Base-by-base conservation (phyloP, 2,113 vertebrate genomes). In the Halichoerus grypus region DNA sequence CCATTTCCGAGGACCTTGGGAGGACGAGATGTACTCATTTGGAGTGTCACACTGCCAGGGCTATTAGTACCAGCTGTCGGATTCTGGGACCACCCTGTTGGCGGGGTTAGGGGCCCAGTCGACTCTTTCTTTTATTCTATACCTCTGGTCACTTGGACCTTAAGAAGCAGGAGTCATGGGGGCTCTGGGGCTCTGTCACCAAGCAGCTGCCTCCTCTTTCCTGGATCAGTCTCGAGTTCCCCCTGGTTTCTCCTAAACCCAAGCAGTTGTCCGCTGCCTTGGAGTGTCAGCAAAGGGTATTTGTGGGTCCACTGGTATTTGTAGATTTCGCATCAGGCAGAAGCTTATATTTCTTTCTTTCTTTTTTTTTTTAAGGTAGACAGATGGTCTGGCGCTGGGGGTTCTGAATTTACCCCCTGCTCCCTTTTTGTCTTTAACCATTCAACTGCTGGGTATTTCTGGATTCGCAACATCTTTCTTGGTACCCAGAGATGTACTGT, bases 201-300 rank as follows among this genome's bases (percentile, higher is more conserved):
- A 93, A 91, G 87, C 98, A 98, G 97, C 96, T 98, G 95, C 92
- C 67, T 94, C 42, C 71, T 95, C 93, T 96, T 97, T 96, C 95
- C 36, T 82, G 96, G 95, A 97, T 98, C 92, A 95, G 90, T 96
- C 51, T 97, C 95, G 74, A 96, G 39, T 97, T 97, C 61, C 88
- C 85, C 51, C 65, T 4, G 36, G 42, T 87, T 98, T 97, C 91
- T 91, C 88, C 65, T 97, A 96, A 98, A 96, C 86, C 80, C 87
- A 77, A 92, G 80, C 97, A 97, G 97, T 97, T 98, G 97, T 95
- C 79, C 63, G 4, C 63, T 74, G 86, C 88, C 65, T 79, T 82
- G 89, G 79, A 97, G 55, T 65, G 79, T 96, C 42, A 53, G 67
- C 53, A 90, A 95, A 96, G 67, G 46, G 26, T 89, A 96, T 92